phyloP scores from a whole-genome alignment of 2,113 vertebrate species.

The Erythrolamprus reginae region DNA sequence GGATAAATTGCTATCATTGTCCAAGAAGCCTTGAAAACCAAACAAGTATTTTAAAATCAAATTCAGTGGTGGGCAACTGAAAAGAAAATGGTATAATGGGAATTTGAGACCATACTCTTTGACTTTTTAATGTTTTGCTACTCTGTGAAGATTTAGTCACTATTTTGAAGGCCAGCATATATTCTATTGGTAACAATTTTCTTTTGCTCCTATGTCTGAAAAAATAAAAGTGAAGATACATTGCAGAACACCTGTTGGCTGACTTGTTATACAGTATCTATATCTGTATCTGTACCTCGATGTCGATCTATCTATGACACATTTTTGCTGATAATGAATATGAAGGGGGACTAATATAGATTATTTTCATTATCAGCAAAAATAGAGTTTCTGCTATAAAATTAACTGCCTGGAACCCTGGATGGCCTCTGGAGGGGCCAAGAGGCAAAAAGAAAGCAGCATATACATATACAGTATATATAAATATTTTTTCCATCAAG shows the following conservation, averaged over 20 bases:
- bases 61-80: background rate
- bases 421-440: too few species aligned
- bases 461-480: too few species aligned
- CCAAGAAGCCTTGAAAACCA: background rate
- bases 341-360: too few species aligned
- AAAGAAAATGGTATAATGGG: background rate
- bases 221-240: background rate
- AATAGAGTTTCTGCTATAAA: too few species aligned
- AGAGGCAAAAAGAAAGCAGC: too few species aligned
- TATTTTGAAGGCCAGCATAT: constrained; percentile 44
- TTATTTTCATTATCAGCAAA: too few species aligned
- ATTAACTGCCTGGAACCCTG: too few species aligned
- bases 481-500: too few species aligned
- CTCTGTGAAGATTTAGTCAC: constrained; percentile 35
- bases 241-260: background rate
- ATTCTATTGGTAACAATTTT: background rate
- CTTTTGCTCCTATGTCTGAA: background rate
- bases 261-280: too few species aligned
- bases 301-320: too few species aligned
- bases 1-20: background rate
- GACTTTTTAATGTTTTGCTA: background rate
- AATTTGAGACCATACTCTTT: background rate
- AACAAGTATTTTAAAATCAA: background rate
- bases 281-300: too few species aligned
- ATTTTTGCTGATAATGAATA: too few species aligned